phyloP scores from a whole-genome alignment of 2,888 invertebrate genomes.

The Macrosiphum euphorbiae region DNA sequence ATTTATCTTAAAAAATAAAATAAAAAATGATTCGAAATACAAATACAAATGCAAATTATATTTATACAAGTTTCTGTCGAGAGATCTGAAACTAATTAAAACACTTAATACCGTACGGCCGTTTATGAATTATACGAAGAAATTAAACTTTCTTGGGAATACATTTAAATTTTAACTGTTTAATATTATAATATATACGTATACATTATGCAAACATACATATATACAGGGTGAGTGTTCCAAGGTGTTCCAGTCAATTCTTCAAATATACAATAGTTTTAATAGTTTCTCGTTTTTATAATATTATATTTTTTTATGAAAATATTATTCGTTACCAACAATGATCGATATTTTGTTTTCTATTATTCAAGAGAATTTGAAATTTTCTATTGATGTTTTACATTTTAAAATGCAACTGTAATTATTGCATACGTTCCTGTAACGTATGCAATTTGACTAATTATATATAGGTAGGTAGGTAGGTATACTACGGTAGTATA shows the following conservation, averaged over 20 bases:
- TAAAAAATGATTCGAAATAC: background rate
- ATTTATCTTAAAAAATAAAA: slow-evolving; percentile 20
- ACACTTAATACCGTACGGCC: slow-evolving; percentile 25
- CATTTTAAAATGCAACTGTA: too few relatives aligned
- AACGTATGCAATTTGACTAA: too few relatives aligned
- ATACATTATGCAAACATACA: background rate
- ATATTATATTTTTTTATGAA: background rate
- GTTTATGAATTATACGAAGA: slow-evolving; percentile 1
- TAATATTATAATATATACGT: background rate
- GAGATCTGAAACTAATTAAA: slow-evolving; percentile 42
- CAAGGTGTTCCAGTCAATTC: background rate
- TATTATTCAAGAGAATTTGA: background rate
- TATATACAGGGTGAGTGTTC: background rate
- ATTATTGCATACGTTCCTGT: too few relatives aligned
- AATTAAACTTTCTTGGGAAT: slow-evolving; percentile 33
- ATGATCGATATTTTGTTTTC: background rate
- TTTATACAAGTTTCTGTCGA: background rate
- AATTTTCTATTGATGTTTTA: background rate
- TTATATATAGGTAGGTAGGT: too few relatives aligned
- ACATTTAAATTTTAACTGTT: background rate
- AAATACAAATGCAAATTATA: slow-evolving; percentile 48
- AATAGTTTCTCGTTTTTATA: background rate
- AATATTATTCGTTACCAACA: background rate
- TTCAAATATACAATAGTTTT: background rate
- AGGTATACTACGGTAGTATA: too few relatives aligned